Base-by-base conservation (phyloP, 1,140 invertebrate genomes). In the Drosophila paulistorum region DNA sequence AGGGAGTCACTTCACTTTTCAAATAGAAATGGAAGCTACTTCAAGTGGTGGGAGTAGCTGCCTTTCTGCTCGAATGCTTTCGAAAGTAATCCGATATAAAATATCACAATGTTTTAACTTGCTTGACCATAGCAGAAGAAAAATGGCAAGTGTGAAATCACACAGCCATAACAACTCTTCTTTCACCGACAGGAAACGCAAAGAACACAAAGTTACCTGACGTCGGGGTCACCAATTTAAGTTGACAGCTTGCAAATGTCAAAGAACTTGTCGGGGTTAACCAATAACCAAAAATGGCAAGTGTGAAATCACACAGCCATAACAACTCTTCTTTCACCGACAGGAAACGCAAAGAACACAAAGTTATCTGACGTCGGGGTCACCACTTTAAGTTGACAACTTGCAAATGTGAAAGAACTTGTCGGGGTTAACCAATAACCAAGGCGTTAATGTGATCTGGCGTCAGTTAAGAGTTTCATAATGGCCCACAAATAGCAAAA, bases 81-180 rank as follows among this genome's bases (percentile, higher is more conserved):
- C 20, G 45, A 51, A 51, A 23, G 45, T 51, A 51, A 51, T 51
- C 17, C 23, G 45, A 51, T 51, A 51, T 51, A 51, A 51, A 51
- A 51, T 23, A 20, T 23, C 45, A 10, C 45, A 51, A 3, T 11
- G 17, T 23, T 51, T 51, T 23, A 51, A 51, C 45, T 11, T 23
- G 45, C 45, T 51, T 51, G 45, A 23, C 17, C 20, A 51, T 48
- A 51, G 17, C 30, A 23, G 45, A 51, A 11, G 17, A 1, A 23
- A 23, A 23, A 51, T 48, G 45, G 45, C 17, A 48, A 48, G 45
- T 51, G 45, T 51, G 7, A 48, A 20, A 48, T 48, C 45, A 20
- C 7, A 48, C 14, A 48, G n/a, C 17, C 45, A 7, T 14, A 20
- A 20, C 17, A 9, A 20, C 45, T 48, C 45, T 20, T 20, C 20